Evolutionary conservation across 92 coral and sea anemone species (phyloP), one percentile per base, ranked within the genome.

Genomic region (Palythoa grandiflora): DNA sequence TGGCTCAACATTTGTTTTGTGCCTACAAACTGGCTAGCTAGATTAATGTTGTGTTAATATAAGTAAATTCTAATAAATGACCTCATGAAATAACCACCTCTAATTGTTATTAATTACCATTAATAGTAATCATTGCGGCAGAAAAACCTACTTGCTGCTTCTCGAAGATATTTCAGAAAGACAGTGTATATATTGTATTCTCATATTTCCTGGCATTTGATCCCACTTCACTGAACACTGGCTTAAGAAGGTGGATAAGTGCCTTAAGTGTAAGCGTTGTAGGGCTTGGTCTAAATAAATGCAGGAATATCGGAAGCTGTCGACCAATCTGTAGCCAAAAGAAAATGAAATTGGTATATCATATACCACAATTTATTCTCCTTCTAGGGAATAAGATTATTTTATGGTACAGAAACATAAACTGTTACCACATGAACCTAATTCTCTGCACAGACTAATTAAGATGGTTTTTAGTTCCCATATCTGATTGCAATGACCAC

Each of bases 191-290:
- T 1, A 73, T 73, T 17, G 9, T 13, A 44, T 73, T 73, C 55
- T 73, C 78, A 73, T 2, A 73, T 39, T 39, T 39, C 78, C 78
- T 73, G 78, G 78, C 53, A 44, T 73, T 73, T 39, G 78, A 73
- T 5, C 78, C 78, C 12, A 73, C 78, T 44, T 73, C 78, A 73
- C 78, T 73, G 35, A 73, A 73, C 19, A 39, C 54, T 73, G 78
- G 78, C 78, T 73, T 73, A 5, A 44, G 54, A 39, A 73, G 78
- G 28, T 73, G 12, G 78, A 73, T 0, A 13, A 73, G 15, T 15
- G 53, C 53, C 78, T 17, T 73, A 6, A 73, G 19, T 1, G 78
- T 73, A 3, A 73, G 78, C 20, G 78, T 73, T 73, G 78, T 17
- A 6, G 78, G 55, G 21, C 78, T 73, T 44, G 53, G 78, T 44